phyloP scores from a whole-genome alignment of 2,888 invertebrate genomes.

The Coelinius sp. region DNA sequence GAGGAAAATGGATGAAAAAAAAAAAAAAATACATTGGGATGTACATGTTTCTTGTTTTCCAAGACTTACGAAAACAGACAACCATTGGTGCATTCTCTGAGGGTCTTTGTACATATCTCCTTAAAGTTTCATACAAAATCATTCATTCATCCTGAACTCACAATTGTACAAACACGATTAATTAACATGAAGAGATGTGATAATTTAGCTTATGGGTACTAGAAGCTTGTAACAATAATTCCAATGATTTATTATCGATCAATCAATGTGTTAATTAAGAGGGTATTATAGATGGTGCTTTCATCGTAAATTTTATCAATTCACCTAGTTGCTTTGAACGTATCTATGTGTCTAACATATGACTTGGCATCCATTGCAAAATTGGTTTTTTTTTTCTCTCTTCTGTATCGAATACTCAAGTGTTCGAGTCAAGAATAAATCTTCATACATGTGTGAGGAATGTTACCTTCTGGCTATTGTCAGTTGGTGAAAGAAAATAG shows the following conservation, averaged over 20 bases:
- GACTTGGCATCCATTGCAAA: slow-evolving; percentile 40
- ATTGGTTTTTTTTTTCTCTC: not conserved
- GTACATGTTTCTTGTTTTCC: not conserved
- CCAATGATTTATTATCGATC: not conserved
- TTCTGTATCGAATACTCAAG: slow-evolving; percentile 3
- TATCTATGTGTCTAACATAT: slow-evolving; percentile 52
- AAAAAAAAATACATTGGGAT: not conserved
- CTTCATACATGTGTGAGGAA: not conserved
- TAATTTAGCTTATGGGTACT: slow-evolving; percentile 59
- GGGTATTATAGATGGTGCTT: slow-evolving; percentile 27
- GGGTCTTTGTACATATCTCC: slow-evolving; percentile 5
- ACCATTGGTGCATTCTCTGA: not conserved
- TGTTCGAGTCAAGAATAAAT: slow-evolving; percentile 6
- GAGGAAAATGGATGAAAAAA: not conserved
- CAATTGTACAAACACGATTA: slow-evolving; percentile 12
- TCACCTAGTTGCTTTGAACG: slow-evolving; percentile 64
- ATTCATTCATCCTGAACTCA: slow-evolving; percentile 3
- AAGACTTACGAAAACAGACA: not conserved
- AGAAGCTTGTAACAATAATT: slow-evolving; percentile 55
- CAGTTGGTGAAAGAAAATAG: not conserved
- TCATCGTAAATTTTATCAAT: slow-evolving; percentile 40
- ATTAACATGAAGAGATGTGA: slow-evolving; percentile 30
- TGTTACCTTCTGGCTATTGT: slow-evolving; percentile 24
- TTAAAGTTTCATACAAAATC: not conserved
- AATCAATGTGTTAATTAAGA: slow-evolving; percentile 32